A percentile compares a stretch with the other conserved stretches of the same genome.
Evolutionary conservation across 2,797 vertebrate species (phyloP).

Genomic region (Acanthurus tractus): DNA sequence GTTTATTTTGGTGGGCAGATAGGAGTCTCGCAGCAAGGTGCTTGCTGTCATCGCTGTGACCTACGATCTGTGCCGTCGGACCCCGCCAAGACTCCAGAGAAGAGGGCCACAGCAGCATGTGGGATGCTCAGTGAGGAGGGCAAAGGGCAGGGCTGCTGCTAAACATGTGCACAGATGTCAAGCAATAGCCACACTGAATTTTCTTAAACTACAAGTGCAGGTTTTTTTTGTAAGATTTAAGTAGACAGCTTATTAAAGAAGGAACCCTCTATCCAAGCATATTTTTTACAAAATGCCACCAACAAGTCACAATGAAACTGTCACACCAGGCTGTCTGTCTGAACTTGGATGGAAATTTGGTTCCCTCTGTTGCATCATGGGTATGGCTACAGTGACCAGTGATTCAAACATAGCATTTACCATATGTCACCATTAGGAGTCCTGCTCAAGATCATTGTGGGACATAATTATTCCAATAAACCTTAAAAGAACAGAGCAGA

Average conservation of each 20-base stretch:
- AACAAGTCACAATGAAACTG: conserved; percentile 21
- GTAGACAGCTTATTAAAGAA: background rate
- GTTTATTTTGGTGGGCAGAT: conserved; percentile 85
- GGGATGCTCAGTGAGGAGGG: conserved; percentile 67
- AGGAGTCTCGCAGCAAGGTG: conserved; percentile 85
- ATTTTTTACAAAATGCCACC: too few species aligned
- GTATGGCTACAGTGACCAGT: background rate
- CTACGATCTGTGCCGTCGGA: conserved; percentile 78
- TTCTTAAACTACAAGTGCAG: background rate
- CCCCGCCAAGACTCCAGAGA: conserved; percentile 73
- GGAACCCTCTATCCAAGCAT: too few species aligned
- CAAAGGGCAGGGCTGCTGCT: conserved; percentile 76
- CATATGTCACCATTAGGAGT: conserved; percentile 4
- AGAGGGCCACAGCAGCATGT: conserved; percentile 67
- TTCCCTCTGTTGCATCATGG: conserved; percentile 12
- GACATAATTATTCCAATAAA: background rate
- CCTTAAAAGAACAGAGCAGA: background rate
- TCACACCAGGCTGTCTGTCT: conserved; percentile 12
- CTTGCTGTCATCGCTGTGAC: conserved; percentile 87
- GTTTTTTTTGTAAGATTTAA: background rate
- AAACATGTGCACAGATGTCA: conserved; percentile 75
- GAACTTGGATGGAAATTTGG: background rate
- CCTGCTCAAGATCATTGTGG: background rate
- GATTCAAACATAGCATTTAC: conserved; percentile 16
- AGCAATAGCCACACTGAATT: conserved; percentile 38